Evolutionary conservation across 2,113 vertebrate genomes (phyloP).

Genomic region (Tapirus terrestris): DNA sequence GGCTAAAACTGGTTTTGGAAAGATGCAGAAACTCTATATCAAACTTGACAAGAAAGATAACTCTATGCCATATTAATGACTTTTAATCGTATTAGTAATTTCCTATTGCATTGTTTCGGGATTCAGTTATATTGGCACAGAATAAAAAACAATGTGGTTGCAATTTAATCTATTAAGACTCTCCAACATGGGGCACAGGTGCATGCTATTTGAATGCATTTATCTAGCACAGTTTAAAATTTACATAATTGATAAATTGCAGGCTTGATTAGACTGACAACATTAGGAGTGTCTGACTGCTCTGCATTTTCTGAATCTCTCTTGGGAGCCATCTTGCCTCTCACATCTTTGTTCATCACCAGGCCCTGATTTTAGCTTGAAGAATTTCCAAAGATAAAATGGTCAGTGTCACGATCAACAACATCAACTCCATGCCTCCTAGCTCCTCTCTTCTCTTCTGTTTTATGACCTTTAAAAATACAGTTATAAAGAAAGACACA

Average conservation of each 20-base stretch:
- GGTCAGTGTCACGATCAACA: neutral
- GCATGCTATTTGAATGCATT: slow-evolving; percentile 34
- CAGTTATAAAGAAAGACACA: neutral
- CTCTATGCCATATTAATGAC: slow-evolving; percentile 50
- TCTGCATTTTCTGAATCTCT: slow-evolving; percentile 3
- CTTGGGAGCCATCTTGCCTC: neutral
- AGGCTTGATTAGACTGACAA: slow-evolving; percentile 18
- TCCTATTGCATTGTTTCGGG: slow-evolving; percentile 50
- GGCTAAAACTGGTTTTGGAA: slow-evolving; percentile 51
- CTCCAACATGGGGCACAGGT: slow-evolving; percentile 49
- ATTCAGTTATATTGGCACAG: slow-evolving; percentile 41
- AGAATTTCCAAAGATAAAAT: slow-evolving; percentile 47
- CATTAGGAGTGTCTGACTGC: neutral
- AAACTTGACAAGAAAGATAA: slow-evolving; percentile 73
- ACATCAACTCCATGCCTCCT: neutral
- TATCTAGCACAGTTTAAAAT: neutral
- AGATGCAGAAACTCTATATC: slow-evolving; percentile 62
- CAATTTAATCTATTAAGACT: neutral
- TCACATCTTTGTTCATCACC: neutral
- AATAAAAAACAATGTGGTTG: slow-evolving; percentile 45
- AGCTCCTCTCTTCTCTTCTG: neutral
- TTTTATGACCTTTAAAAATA: slow-evolving; percentile 10
- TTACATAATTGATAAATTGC: slow-evolving; percentile 27
- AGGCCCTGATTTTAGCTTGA: neutral
- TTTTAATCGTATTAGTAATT: slow-evolving; percentile 56